phyloP scores from a whole-genome alignment of 2,888 invertebrate genomes.

The Platynereis dumerilii region DNA sequence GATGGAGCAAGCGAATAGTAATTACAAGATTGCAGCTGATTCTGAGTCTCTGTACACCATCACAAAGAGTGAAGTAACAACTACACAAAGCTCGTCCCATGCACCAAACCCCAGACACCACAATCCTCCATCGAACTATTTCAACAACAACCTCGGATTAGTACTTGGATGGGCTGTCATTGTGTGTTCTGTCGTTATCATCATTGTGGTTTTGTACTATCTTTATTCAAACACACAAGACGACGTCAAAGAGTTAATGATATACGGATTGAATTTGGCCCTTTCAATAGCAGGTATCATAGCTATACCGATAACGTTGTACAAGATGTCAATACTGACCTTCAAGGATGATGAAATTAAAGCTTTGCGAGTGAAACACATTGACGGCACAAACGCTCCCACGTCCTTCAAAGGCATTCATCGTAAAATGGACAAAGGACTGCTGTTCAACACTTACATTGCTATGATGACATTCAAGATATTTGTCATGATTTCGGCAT shows the following conservation, averaged over 20 bases:
- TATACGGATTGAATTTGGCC: slow-evolving; percentile 8
- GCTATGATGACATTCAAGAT: slow-evolving; percentile 8
- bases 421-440: slow-evolving; percentile 4
- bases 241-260: too few relatives aligned
- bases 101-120: too few relatives aligned
- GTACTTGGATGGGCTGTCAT: slow-evolving; percentile 5
- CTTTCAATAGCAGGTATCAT: slow-evolving; percentile 2
- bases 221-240: neutral
- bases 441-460: slow-evolving; percentile 3
- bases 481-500: slow-evolving; percentile 13
- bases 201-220: slow-evolving; percentile 6
- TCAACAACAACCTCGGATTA: slow-evolving; percentile 5
- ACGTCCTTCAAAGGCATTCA: neutral
- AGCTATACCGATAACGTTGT: slow-evolving; percentile 9
- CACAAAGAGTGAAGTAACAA: neutral
- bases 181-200: neutral
- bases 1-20: neutral
- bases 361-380: neutral
- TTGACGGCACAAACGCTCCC: neutral
- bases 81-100: neutral
- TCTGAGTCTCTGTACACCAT: neutral
- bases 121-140: too few relatives aligned
- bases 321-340: neutral
- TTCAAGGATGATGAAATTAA: slow-evolving; percentile 13
- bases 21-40: neutral